Base-by-base conservation (phyloP, 2,113 vertebrate species). In the Myrmecophaga tridactyla region DNA sequence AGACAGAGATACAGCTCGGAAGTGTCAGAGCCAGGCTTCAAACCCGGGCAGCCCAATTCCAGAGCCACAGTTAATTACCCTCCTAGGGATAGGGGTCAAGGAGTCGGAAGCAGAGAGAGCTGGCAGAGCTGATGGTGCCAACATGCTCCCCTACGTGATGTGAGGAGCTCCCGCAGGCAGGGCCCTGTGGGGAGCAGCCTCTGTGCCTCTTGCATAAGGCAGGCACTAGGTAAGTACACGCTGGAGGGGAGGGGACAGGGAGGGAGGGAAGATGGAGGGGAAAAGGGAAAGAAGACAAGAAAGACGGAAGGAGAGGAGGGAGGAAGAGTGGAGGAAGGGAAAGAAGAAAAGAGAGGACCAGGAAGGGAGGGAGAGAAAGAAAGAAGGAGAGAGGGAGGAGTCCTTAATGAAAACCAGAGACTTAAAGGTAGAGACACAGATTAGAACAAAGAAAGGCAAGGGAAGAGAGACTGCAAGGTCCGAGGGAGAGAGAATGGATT, bases 161-260 rank as follows among this genome's bases (percentile, higher is more conserved):
- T 25, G 0, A 1, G 2, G 46, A 60, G 11, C n/a, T 27, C 15
- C 65, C 25, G 4, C 18, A 3, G 3, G 10, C 27, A 1, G 14
- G 29, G 27, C 11, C 73, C 75, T 8, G 0, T 1, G 15, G 39
- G 82, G 43, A 39, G 41, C 53, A 62, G 5, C 21, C 29, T 12
- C 60, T 21, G 86, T 31, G 51, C 53, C 62, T 13, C 39, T 29
- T 39, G 62, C 76, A 60, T 18, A 60, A 14, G 56, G 63, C 23
- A 67, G 53, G 43, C 39, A 39, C 46, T 90, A 5, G 11, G 29
- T 27, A 43, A 70, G 46, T 21, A 15, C 34, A n/a, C 4, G 34
- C 0, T 31, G 21, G 25, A 18, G 43, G 36, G 25, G n/a, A n/a
- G n/a, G n/a, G n/a, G n/a, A n/a, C n/a, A 36, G 15, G 39, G 17